Percentiles rank a stretch among this genome's conserved stretches.
phyloP scores from a whole-genome alignment of 2,113 vertebrate genomes.

The Myotis yumanensis region DNA sequence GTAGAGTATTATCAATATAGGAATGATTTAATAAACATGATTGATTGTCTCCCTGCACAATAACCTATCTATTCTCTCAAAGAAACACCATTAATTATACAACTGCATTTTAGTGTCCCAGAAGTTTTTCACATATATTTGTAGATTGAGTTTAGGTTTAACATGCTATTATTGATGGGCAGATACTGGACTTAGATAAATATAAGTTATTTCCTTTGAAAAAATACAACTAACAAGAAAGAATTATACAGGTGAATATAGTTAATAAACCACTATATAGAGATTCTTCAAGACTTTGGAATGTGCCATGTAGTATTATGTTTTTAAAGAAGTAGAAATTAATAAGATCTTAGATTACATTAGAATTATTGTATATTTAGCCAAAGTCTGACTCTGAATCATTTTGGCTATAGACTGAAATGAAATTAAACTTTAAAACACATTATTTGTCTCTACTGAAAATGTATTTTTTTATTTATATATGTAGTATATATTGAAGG shows the following conservation, averaged over 20 bases:
- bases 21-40: slow-evolving; percentile 22
- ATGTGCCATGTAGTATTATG: background rate
- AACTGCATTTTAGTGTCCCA: background rate
- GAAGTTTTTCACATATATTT: background rate
- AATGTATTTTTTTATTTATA: background rate
- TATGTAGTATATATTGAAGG: background rate
- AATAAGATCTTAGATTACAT: background rate
- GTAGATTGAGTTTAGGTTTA: background rate
- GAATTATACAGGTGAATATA: background rate
- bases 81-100: background rate
- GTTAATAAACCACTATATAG: background rate
- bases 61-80: background rate
- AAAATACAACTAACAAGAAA: background rate
- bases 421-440: background rate
- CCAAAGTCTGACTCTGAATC: background rate
- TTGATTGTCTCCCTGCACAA: background rate
- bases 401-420: background rate
- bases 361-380: slow-evolving; percentile 2
- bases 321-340: background rate
- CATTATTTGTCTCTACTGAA: background rate
- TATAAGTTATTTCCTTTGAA: background rate
- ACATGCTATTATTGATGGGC: background rate
- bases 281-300: background rate
- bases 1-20: background rate
- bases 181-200: background rate